phyloP scores from a whole-genome alignment of 2,113 vertebrate species.

The Xiphophorus couchianus region DNA sequence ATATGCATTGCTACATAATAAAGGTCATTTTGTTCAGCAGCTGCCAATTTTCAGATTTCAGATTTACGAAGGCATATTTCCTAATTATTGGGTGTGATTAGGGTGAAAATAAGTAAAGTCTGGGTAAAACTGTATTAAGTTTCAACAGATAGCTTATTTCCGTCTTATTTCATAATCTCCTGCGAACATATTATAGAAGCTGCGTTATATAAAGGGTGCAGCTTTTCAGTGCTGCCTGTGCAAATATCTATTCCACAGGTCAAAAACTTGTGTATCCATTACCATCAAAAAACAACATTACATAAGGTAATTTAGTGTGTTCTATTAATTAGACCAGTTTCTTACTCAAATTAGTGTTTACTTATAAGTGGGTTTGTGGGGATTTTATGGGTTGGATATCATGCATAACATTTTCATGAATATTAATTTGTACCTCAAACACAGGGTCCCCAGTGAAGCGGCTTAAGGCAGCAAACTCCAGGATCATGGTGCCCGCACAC shows the following conservation, averaged over 20 bases:
- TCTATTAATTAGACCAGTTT: background rate
- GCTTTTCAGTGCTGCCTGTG: background rate
- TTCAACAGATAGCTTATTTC: background rate
- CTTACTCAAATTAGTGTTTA: background rate
- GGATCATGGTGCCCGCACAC: constrained; percentile 96
- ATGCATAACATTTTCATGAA: background rate
- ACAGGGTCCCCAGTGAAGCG: constrained; percentile 94
- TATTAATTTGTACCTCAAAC: constrained; percentile 85
- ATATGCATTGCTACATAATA: background rate
- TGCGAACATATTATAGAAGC: constrained; percentile 5
- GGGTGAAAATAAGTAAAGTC: background rate
- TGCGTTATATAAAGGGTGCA: constrained; percentile 3
- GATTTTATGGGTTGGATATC: background rate
- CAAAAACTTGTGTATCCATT: background rate
- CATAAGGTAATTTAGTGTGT: background rate
- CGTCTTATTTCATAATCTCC: background rate
- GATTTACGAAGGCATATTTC: background rate
- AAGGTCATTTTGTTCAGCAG: background rate
- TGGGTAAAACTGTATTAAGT: background rate
- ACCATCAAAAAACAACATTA: background rate
- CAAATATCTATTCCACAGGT: background rate
- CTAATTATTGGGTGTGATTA: background rate
- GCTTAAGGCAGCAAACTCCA: constrained; percentile 97
- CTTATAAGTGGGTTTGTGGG: background rate
- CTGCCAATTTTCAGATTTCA: background rate